A percentile compares a stretch with the other conserved stretches of the same genome.
phyloP scores from a whole-genome alignment of 2,888 invertebrate genomes.

The Crossocerus cetratus region DNA sequence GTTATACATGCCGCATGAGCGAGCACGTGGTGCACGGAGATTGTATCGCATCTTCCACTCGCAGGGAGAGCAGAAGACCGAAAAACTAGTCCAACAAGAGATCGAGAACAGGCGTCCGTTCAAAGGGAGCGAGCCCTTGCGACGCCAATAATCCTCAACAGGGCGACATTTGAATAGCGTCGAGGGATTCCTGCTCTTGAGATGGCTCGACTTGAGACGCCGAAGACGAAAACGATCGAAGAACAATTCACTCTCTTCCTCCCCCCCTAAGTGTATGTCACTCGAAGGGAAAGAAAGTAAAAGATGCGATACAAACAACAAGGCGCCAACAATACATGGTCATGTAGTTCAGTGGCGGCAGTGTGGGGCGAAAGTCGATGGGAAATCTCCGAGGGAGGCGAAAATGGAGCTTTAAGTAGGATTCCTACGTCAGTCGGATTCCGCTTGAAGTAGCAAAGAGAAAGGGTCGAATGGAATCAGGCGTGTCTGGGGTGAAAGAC shows the following conservation, averaged over 20 bases:
- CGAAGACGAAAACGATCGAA: too few species aligned
- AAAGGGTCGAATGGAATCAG: slow-evolving; percentile 53
- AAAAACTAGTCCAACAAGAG: too few species aligned
- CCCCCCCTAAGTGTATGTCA: slow-evolving; percentile 25
- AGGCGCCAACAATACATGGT: slow-evolving; percentile 37
- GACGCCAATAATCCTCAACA: too few species aligned
- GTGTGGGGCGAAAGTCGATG: slow-evolving; percentile 13
- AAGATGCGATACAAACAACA: slow-evolving; percentile 35
- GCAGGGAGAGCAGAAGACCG: too few species aligned
- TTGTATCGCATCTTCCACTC: too few species aligned
- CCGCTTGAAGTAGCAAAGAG: slow-evolving; percentile 57
- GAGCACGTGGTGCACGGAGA: not conserved
- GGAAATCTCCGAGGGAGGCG: slow-evolving; percentile 36
- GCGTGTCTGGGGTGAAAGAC: slow-evolving; percentile 10
- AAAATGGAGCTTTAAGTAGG: slow-evolving; percentile 59
- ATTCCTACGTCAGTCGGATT: slow-evolving; percentile 65
- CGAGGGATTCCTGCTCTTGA: too few species aligned
- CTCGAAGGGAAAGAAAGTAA: slow-evolving; percentile 4
- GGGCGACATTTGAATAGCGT: too few species aligned
- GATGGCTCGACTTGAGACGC: too few species aligned
- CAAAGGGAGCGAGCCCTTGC: too few species aligned
- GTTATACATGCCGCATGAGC: not conserved
- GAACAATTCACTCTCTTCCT: slow-evolving; percentile 35
- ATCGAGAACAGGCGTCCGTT: too few species aligned
- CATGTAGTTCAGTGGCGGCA: slow-evolving; percentile 8